Conservation (phyloP, 2,888 invertebrate species). For the Oasisia sp. region DNA sequence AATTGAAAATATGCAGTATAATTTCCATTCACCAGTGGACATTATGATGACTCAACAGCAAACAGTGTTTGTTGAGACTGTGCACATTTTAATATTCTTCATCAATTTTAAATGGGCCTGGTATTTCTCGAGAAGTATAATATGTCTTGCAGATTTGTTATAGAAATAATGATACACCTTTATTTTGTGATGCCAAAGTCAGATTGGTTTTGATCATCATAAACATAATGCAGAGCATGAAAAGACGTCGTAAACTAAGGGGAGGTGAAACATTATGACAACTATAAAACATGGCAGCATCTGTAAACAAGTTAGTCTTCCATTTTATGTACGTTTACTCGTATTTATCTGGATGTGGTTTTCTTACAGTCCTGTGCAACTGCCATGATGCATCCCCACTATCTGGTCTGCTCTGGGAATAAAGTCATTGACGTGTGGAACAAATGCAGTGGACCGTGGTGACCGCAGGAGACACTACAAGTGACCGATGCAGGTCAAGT, state of each 20-base stretch:
- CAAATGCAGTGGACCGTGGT: constrained; percentile 32
- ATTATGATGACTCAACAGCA: background rate
- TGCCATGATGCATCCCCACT: constrained; percentile 54
- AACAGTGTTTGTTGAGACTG: no score
- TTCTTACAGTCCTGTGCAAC: constrained; percentile 53
- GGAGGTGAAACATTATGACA: background rate
- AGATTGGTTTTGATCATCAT: background rate
- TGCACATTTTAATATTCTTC: no score
- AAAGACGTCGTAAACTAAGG: background rate
- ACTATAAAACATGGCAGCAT: background rate
- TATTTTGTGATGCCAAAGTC: background rate
- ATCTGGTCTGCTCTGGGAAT: constrained; percentile 52
- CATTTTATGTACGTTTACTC: background rate
- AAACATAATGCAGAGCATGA: background rate
- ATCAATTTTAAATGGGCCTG: background rate
- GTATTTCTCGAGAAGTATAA: background rate
- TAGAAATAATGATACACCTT: background rate
- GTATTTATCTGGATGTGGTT: background rate
- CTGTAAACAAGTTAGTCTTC: background rate
- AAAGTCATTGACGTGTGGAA: constrained; percentile 32
- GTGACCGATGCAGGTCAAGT: background rate
- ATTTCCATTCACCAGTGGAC: background rate
- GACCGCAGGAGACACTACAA: constrained; percentile 14
- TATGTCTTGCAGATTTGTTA: background rate
- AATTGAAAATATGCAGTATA: background rate